A percentile compares a stretch with the other conserved stretches of the same genome.
phyloP scores from a whole-genome alignment of 2,113 vertebrate species.

The Labeo catla region DNA sequence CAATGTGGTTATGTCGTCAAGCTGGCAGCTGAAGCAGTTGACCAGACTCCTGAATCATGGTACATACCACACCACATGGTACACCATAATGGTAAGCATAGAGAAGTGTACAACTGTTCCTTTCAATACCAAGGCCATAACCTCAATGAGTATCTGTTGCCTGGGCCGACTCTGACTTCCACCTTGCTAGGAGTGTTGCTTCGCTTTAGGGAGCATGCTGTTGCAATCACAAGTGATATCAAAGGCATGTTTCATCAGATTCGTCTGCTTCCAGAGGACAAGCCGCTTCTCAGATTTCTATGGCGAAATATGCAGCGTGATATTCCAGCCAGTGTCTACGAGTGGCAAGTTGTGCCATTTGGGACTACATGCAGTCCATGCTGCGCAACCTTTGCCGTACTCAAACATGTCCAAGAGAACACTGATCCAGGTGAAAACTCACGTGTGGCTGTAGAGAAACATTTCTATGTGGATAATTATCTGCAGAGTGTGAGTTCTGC shows the following conservation, averaged over 20 bases:
- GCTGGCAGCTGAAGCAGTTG: background rate
- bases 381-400: background rate
- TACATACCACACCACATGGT: conserved; percentile 23
- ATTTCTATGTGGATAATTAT: background rate
- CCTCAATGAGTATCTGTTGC: background rate
- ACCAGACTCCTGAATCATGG: conserved; percentile 16
- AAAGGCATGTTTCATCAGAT: conserved; percentile 38
- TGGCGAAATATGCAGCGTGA: background rate
- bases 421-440: background rate
- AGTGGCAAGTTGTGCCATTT: conserved; percentile 8
- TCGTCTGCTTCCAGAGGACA: background rate
- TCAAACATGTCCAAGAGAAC: background rate
- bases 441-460: background rate
- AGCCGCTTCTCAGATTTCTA: background rate
- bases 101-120: conserved; percentile 6
- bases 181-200: too few species aligned
- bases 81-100: conserved; percentile 7
- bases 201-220: too few species aligned
- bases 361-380: conserved; percentile 7
- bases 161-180: too few species aligned
- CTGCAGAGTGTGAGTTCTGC: background rate
- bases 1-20: conserved; percentile 13
- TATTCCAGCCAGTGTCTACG: background rate
- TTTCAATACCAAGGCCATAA: background rate
- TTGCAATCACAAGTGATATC: too few species aligned